Percentiles rank a stretch among this genome's conserved stretches.
Conservation (phyloP, 2,888 invertebrate genomes). For the Acholoe squamosa region DNA sequence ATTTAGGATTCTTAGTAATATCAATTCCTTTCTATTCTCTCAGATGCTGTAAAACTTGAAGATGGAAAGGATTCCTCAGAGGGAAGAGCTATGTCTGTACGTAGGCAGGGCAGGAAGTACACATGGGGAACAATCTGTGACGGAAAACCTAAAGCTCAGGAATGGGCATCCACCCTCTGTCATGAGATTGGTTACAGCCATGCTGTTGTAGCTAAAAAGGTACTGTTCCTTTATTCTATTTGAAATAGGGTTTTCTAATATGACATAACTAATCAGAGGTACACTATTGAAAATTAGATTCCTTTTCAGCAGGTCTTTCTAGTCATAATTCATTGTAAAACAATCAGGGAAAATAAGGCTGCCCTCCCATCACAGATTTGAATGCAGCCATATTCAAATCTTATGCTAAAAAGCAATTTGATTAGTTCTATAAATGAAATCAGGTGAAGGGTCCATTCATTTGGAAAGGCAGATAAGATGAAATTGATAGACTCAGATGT, state of each 20-base stretch:
- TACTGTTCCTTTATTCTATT: not conserved
- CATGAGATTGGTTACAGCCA: constrained; percentile 13
- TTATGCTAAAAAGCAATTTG: too few relatives aligned
- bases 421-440: too few relatives aligned
- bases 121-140: constrained; percentile 52
- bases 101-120: too few relatives aligned
- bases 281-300: not conserved
- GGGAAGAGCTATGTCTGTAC: not conserved
- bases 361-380: not conserved
- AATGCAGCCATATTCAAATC: not conserved
- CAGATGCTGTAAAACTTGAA: constrained; percentile 34
- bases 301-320: not conserved
- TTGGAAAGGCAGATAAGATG: too few relatives aligned
- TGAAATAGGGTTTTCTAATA: not conserved
- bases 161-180: constrained; percentile 31
- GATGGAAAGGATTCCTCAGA: not conserved
- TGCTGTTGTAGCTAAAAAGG: not conserved
- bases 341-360: too few relatives aligned
- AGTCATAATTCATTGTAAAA: not conserved
- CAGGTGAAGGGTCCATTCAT: too few relatives aligned
- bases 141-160: not conserved
- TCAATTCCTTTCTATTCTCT: not conserved
- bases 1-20: not conserved
- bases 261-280: not conserved
- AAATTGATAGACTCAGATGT: too few relatives aligned